phyloP scores from a whole-genome alignment of 2,113 vertebrate species.

The Pelobates fuscus region DNA sequence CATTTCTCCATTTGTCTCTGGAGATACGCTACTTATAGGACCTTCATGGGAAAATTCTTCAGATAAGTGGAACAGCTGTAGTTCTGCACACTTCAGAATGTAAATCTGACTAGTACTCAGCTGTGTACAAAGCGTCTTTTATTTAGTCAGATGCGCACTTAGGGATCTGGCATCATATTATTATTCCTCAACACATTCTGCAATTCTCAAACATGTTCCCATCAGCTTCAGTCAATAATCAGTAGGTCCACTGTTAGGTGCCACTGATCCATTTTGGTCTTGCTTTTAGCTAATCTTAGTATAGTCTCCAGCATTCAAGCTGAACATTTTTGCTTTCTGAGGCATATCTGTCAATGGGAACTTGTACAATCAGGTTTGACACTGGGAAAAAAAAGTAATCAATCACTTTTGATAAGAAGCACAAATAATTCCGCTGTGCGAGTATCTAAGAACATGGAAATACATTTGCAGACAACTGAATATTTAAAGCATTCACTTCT shows the following conservation, averaged over 20 bases:
- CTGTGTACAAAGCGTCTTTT: slow-evolving; percentile 9
- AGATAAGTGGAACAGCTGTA: slow-evolving; percentile 32
- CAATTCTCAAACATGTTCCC: not conserved
- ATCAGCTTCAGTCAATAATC: slow-evolving; percentile 2
- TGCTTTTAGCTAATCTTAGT: too few relatives aligned
- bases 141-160: slow-evolving; percentile 24
- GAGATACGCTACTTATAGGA: slow-evolving; percentile 24
- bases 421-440: too few relatives aligned
- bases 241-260: not conserved
- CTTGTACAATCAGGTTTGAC: too few relatives aligned
- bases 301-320: too few relatives aligned
- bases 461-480: too few relatives aligned
- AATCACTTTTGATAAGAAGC: too few relatives aligned
- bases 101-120: slow-evolving; percentile 4
- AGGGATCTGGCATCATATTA: not conserved
- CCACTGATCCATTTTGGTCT: too few relatives aligned
- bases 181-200: not conserved
- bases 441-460: too few relatives aligned
- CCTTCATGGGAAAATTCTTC: slow-evolving; percentile 43
- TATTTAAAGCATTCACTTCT: too few relatives aligned
- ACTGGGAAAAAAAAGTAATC: too few relatives aligned
- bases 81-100: not conserved
- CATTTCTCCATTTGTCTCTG: slow-evolving; percentile 29
- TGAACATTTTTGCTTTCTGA: too few relatives aligned
- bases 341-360: too few relatives aligned